Evolutionary conservation across 53 echinoderm and acorn worm genomes (phyloP).

Genomic region (Luidia sarsii): DNA sequence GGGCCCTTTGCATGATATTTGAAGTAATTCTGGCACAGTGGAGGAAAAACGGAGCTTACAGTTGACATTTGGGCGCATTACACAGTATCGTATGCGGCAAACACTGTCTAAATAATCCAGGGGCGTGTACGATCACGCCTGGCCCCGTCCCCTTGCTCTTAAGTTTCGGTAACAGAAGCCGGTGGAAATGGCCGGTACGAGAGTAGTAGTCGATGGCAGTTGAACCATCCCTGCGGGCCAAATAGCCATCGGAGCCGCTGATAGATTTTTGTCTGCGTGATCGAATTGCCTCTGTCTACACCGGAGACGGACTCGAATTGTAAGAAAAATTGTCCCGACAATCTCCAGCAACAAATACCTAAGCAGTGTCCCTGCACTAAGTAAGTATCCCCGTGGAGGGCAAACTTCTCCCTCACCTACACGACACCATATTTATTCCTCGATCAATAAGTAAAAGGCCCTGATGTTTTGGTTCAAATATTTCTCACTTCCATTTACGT

Average conservation of each 20-base stretch:
- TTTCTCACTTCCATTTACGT: too few relatives aligned
- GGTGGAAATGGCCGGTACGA: constrained; percentile 31
- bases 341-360: neutral
- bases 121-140: constrained; percentile 54
- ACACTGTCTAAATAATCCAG: constrained; percentile 44
- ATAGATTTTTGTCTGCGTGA: constrained; percentile 48
- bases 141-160: constrained; percentile 20
- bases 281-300: constrained; percentile 55
- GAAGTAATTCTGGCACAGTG: constrained; percentile 1
- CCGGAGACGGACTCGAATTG: constrained; percentile 14
- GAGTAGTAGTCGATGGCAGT: constrained; percentile 36
- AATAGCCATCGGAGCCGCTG: constrained; percentile 53
- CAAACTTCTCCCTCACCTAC: too few relatives aligned
- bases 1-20: too few relatives aligned
- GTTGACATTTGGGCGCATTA: constrained; percentile 47
- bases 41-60: constrained; percentile 18
- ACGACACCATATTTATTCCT: too few relatives aligned
- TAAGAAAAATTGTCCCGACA: constrained; percentile 1
- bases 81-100: constrained; percentile 48
- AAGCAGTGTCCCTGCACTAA: neutral
- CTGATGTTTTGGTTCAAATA: too few relatives aligned
- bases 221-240: constrained; percentile 19
- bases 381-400: too few relatives aligned
- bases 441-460: too few relatives aligned
- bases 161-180: constrained; percentile 49